These are phyloP conservation scores for Corythucha ciliata DNA, from an alignment of 2,888 invertebrate species.

Conservation along the genomic window DNA sequence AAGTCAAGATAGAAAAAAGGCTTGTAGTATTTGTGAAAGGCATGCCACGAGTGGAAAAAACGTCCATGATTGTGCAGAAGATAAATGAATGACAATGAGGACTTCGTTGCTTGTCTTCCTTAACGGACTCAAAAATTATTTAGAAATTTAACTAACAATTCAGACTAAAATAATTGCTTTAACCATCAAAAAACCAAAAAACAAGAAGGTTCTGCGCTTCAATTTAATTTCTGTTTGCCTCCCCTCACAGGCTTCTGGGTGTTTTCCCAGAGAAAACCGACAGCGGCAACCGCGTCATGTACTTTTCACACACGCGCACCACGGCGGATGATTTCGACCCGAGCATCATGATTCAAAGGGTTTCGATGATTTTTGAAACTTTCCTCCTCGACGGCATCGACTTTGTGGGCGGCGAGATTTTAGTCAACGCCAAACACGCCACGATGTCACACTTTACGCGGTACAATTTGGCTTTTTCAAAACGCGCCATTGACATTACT, in stretches of 20 bases:
- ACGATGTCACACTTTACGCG: conserved; percentile 29
- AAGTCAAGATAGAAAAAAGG: no score
- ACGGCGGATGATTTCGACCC: conserved; percentile 32
- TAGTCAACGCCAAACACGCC: conserved; percentile 31
- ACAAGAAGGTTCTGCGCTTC: no score
- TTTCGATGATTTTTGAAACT: conserved; percentile 32
- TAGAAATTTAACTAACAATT: no score
- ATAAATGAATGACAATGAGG: no score
- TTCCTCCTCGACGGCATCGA: conserved; percentile 32
- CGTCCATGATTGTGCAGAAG: no score
- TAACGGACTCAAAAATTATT: no score
- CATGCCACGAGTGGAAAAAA: no score
- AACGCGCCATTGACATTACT: conserved; percentile 28
- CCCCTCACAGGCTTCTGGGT: conserved; percentile 29
- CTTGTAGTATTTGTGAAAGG: no score
- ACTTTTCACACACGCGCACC: conserved; percentile 30
- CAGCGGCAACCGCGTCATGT: conserved; percentile 27
- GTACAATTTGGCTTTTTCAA: conserved; percentile 31
- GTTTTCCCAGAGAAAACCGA: conserved; percentile 27
- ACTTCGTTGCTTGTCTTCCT: no score
- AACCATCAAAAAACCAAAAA: no score
- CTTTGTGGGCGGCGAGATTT: conserved; percentile 29
- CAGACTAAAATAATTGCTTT: no score
- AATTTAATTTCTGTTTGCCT: conserved; percentile 5
- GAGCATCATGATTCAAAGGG: conserved; percentile 27